phyloP scores from a whole-genome alignment of 2,113 vertebrate genomes.

The Leptodactylus fuscus region DNA sequence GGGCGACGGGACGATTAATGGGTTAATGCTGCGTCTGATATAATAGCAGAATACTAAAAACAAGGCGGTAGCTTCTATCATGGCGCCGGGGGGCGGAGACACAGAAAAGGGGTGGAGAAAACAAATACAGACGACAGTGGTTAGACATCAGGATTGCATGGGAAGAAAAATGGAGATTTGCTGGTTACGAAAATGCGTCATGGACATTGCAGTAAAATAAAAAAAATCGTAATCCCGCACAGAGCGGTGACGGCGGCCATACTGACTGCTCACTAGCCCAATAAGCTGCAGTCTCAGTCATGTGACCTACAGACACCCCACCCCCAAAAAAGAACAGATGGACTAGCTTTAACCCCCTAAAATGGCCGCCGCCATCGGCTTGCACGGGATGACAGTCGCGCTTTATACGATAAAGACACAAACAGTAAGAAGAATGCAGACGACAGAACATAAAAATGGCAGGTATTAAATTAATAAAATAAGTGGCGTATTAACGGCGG shows the following conservation, averaged over 20 bases:
- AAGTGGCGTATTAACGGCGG: constrained; percentile 14
- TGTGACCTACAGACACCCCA: too few relatives aligned
- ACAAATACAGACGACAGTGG: too few relatives aligned
- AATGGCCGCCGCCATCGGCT: not conserved
- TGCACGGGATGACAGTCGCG: too few relatives aligned
- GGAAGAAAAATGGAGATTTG: not conserved
- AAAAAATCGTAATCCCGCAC: too few relatives aligned
- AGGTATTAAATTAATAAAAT: constrained; percentile 49
- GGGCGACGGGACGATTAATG: not conserved
- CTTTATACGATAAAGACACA: constrained; percentile 19
- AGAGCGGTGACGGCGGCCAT: not conserved
- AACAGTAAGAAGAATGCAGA: constrained; percentile 1
- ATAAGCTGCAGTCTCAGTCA: too few relatives aligned
- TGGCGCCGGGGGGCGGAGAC: not conserved
- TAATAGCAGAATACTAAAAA: constrained; percentile 28
- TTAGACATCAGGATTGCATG: constrained; percentile 21
- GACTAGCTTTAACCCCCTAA: not conserved
- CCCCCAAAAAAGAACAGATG: too few relatives aligned
- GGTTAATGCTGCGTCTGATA: not conserved
- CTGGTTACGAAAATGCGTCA: not conserved
- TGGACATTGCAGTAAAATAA: too few relatives aligned
- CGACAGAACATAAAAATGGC: not conserved
- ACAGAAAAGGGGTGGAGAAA: not conserved
- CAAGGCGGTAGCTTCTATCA: not conserved
- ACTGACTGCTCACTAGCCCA: too few relatives aligned